Evolutionary conservation across 2,113 vertebrate species (phyloP), one percentile per base, ranked within the genome.

Genomic region (Dicerorhinus sumatrensis): DNA sequence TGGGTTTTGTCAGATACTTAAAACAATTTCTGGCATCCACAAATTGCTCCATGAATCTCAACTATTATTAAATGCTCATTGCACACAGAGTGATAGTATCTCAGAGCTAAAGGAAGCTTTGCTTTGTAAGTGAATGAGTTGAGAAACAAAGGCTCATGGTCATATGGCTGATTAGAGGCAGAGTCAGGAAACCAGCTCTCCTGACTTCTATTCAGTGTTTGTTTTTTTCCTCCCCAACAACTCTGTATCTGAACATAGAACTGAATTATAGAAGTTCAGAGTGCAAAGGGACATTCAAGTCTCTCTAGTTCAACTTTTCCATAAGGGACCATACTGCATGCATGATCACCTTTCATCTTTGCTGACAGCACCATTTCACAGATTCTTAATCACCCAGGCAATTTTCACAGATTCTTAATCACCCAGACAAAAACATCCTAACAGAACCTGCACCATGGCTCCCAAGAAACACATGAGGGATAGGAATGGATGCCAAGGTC

Each of bases 401-500:
- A 42, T 42, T 94, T 93, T 91, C 42, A 82, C 29, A 96, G 63
- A 83, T 77, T 76, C 48, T 90, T 58, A 92, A 89, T 77, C 17
- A 90, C 11, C 14, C 29, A 86, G 73, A 77, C 25, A 36, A 54
- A 77, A 77, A 87, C 29, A 89, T 84, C 42, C 31, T 86, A 91
- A 73, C 31, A 97, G 60, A 97, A 46, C 42, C 20, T 42, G 23
- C 21, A 89, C 65, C 13, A 70, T 8, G 11, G 62, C 33, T 85
- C 31, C 60, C 42, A 94, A 87, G 58, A 94, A 97, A 95, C 70
- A 39, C 18, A 70, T 6, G 29, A 81, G 12, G 18, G 20, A 72
- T 39, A 73, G 56, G 48, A 96, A 67, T 72, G 14, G 51, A 97
- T 93, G 86, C 63, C 93, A 97, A 80, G 62, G 62, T 92, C 93